Evolutionary conservation across 23 tunicate genomes (phyloP), one percentile per base, ranked within the genome.

Genomic region (Ciona savignyi): DNA sequence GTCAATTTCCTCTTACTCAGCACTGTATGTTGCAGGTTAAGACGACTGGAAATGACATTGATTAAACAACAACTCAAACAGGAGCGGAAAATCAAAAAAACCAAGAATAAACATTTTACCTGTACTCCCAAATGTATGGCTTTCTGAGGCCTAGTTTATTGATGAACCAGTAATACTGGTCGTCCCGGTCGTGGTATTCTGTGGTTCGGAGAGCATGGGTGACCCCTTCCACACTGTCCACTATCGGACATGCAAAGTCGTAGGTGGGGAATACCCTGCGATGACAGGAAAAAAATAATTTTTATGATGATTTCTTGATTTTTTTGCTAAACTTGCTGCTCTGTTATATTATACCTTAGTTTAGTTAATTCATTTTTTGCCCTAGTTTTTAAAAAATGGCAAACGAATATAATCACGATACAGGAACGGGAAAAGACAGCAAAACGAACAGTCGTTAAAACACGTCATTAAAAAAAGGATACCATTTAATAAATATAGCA

Each of bases 211-310:
- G 70, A 1, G 99, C 89, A 70, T 95, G 99, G 2, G 99, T 95
- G 0, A 95, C 96, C 29, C 96, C 96, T 73, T 95, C 99, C 24
- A 88, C 92, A 62, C 96, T 88, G 71, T 95, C 99, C 3, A 95
- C 99, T 23, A 95, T 88, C 11, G 99, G 99, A 33, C 99, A 95
- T 2, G 99, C 96, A 66, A 95, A 95, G 66, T 95, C 99, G 51
- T 95, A 95, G 4, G 99, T 95, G 25, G 99, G 99, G 48, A 78
- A 95, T 22, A 95, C 96, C 32, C 93, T 91, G 87, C n/a, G 70
- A 80, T 15, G 27, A 15, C 62, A 70, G 27, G 4, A 26, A 70
- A 22, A 27, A 70, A 20, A 11, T 49, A 20, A n/a, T n/a, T n/a
- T n/a, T n/a, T n/a, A n/a, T n/a, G n/a, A n/a, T n/a, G n/a, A n/a